Percentiles rank a stretch among this genome's conserved stretches.
These are phyloP conservation scores for Equus quagga DNA, from an alignment of 2,113 vertebrate genomes.

Conservation along the genomic window DNA sequence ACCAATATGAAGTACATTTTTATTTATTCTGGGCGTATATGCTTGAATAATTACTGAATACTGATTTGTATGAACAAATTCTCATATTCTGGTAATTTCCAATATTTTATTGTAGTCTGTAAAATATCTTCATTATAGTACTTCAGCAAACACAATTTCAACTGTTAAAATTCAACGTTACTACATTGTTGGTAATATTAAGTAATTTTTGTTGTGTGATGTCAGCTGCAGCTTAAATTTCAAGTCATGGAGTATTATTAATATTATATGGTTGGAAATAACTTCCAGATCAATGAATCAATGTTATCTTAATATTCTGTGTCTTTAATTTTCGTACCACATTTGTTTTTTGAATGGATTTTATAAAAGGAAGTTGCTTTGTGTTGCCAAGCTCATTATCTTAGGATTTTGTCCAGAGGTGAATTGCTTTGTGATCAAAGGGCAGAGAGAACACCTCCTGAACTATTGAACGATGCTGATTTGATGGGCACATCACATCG, in stretches of 20 bases:
- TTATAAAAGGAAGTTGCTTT: neutral
- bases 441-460: neutral
- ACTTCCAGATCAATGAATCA: constrained; percentile 62
- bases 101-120: neutral
- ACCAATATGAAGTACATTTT: neutral
- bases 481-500: neutral
- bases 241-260: neutral
- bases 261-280: constrained; percentile 26
- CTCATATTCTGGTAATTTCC: neutral
- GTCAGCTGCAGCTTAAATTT: constrained; percentile 39
- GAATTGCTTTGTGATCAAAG: neutral
- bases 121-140: neutral
- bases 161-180: neutral
- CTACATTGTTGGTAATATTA: neutral
- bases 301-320: constrained; percentile 17
- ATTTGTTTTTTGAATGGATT: constrained; percentile 26
- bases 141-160: constrained; percentile 32
- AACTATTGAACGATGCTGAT: neutral
- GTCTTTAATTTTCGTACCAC: constrained; percentile 54
- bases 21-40: neutral
- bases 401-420: neutral
- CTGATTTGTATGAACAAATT: neutral
- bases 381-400: neutral
- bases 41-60: neutral
- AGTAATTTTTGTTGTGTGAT: neutral